Evolutionary conservation across 2,113 vertebrate species (phyloP).

Genomic region (Choloepus hoffmanni): DNA sequence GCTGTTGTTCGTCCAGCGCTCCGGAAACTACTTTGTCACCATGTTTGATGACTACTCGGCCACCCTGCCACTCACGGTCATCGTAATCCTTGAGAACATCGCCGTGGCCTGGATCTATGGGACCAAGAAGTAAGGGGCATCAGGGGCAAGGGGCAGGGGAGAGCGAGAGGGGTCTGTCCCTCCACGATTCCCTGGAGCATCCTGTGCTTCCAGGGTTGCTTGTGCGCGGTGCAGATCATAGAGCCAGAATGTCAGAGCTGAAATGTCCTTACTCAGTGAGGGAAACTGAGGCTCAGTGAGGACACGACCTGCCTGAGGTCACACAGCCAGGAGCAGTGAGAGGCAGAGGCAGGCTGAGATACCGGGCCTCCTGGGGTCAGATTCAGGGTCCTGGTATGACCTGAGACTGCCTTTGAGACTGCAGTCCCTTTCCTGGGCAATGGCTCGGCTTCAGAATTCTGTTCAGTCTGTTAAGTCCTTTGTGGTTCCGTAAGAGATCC

Average conservation of each 20-base stretch:
- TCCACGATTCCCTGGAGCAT: neutral
- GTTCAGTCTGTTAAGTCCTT: neutral
- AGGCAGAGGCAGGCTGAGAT: neutral
- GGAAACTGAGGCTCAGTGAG: neutral
- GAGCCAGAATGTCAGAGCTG: neutral
- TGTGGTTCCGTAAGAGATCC: neutral
- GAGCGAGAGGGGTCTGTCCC: neutral
- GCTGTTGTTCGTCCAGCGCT: conserved; percentile 98
- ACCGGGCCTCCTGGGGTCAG: neutral
- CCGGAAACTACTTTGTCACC: conserved; percentile 98
- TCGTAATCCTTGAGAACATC: conserved; percentile 98
- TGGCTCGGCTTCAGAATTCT: neutral
- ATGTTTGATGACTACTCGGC: conserved; percentile 99
- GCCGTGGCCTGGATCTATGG: conserved; percentile 99
- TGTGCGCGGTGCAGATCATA: neutral
- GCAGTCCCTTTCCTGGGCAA: neutral
- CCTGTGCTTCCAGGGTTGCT: neutral
- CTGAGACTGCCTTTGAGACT: too few relatives aligned
- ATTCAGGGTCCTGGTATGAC: neutral
- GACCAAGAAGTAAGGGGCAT: conserved; percentile 93
- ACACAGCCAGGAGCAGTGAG: neutral
- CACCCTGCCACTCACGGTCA: conserved; percentile 96
- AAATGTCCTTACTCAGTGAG: neutral
- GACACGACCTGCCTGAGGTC: too few relatives aligned
- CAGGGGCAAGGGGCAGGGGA: neutral